These are phyloP conservation scores for Enteromius paludinosus DNA, from an alignment of 2,797 vertebrate species.

Conservation along the genomic window DNA sequence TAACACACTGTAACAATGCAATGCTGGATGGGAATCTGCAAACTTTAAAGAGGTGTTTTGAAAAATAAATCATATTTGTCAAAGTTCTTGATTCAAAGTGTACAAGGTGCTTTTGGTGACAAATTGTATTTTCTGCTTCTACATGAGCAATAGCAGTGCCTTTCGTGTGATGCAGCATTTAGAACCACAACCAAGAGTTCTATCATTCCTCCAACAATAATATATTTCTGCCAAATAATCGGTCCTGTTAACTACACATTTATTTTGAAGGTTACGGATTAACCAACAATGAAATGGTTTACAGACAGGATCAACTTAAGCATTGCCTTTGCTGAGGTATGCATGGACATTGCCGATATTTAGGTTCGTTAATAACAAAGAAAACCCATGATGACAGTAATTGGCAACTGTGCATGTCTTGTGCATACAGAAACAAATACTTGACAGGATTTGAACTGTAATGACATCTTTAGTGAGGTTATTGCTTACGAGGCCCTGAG, in stretches of 20 bases:
- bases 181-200: not conserved
- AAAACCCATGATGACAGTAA: conserved; percentile 15
- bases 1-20: not conserved
- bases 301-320: conserved; percentile 25
- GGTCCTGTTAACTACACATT: conserved; percentile 27
- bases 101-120: not conserved
- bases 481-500: conserved; percentile 62
- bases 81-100: not conserved
- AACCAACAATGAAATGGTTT: conserved; percentile 39
- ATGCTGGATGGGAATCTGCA: not conserved
- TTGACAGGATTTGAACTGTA: conserved; percentile 29
- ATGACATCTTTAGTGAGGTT: conserved; percentile 49
- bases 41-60: not conserved
- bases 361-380: not conserved
- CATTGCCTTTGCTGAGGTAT: conserved; percentile 15
- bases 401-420: conserved; percentile 20
- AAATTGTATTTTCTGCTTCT: not conserved
- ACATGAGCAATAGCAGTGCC: not conserved
- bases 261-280: conserved; percentile 34
- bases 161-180: conserved; percentile 5
- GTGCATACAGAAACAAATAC: conserved; percentile 26
- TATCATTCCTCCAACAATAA: not conserved
- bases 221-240: not conserved
- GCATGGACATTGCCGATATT: conserved; percentile 8
- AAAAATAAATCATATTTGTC: not conserved